Percentiles rank a stretch among this genome's conserved stretches.
Evolutionary conservation across 1,140 invertebrate genomes (phyloP).

Genomic region (Drosophila nannoptera): DNA sequence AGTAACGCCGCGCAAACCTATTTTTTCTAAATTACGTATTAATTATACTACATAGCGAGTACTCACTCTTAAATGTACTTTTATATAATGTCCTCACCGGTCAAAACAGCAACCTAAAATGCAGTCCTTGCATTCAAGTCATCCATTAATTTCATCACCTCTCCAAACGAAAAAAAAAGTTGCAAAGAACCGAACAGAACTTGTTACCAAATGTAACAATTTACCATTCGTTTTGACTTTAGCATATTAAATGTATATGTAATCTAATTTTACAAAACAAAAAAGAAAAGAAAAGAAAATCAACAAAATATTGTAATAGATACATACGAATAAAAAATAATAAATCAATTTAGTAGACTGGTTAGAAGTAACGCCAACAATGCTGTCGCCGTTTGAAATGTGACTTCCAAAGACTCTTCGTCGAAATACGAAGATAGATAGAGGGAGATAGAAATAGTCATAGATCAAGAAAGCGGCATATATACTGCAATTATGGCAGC

Average conservation of each 20-base stretch:
- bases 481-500: too few relatives aligned
- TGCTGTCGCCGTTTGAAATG: background rate
- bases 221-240: constrained; percentile 59
- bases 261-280: constrained; percentile 68
- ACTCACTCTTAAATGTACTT: constrained; percentile 62
- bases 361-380: too few relatives aligned
- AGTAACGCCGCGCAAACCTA: constrained; percentile 13
- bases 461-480: too few relatives aligned
- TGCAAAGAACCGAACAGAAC: constrained; percentile 18
- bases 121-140: constrained; percentile 20
- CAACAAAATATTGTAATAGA: constrained; percentile 46
- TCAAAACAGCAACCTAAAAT: constrained; percentile 31
- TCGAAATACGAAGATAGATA: too few relatives aligned
- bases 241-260: constrained; percentile 53
- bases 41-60: constrained; percentile 58
- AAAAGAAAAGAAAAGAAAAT: constrained; percentile 12
- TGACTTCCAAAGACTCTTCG: too few relatives aligned
- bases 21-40: constrained; percentile 68
- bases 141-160: constrained; percentile 21
- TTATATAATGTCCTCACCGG: constrained; percentile 44
- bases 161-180: constrained; percentile 6
- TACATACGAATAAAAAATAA: constrained; percentile 41
- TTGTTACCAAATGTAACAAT: constrained; percentile 23
- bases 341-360: constrained; percentile 22
- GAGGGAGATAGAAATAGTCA: too few relatives aligned